Evolutionary conservation across 2,797 vertebrate genomes (phyloP).

Genomic region (Amniataba percoides): DNA sequence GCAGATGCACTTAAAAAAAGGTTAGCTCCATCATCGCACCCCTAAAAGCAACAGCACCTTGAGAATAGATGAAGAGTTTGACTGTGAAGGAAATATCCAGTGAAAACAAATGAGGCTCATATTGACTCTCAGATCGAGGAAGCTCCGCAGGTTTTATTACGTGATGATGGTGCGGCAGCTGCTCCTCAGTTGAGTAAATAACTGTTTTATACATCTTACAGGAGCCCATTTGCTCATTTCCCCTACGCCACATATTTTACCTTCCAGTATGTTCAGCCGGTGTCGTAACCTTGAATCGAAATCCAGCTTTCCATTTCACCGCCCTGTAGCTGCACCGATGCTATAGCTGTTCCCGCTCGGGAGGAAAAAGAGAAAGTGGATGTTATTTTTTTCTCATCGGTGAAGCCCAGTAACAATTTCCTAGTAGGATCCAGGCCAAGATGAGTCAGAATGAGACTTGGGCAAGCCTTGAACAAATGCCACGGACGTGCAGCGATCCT

Average conservation of each 20-base stretch:
- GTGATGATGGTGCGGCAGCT: neutral
- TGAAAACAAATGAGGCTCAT: neutral
- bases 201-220: neutral
- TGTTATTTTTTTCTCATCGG: conserved; percentile 29
- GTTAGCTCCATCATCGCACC: neutral
- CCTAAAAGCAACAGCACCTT: neutral
- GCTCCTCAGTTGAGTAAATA: neutral
- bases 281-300: conserved; percentile 41
- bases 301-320: conserved; percentile 19
- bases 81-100: neutral
- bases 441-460: conserved; percentile 67
- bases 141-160: neutral
- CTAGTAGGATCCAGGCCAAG: conserved; percentile 60
- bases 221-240: conserved; percentile 8
- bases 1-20: neutral
- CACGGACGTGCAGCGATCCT: conserved; percentile 46
- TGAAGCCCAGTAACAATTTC: conserved; percentile 56
- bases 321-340: conserved; percentile 16
- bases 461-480: conserved; percentile 60
- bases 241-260: neutral
- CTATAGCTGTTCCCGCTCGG: conserved; percentile 14
- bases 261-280: neutral
- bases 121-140: neutral
- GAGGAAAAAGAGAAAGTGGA: conserved; percentile 39
- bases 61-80: neutral